Evolutionary conservation across 2,888 invertebrate species (phyloP).

Genomic region (Netelia melanura): DNA sequence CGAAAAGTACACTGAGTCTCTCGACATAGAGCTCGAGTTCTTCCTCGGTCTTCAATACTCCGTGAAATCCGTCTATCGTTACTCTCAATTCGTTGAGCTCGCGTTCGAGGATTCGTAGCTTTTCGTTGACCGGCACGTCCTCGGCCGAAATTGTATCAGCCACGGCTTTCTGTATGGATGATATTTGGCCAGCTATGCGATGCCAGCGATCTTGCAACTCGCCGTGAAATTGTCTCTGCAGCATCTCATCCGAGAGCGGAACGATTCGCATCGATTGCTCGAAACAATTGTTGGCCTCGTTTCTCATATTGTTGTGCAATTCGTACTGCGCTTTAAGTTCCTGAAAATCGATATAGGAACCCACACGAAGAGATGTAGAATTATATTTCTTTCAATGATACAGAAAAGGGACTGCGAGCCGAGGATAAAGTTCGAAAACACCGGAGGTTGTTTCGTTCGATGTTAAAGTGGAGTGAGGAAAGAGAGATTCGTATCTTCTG

Average conservation of each 20-base stretch:
- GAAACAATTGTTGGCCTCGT: conserved; percentile 90
- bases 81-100: conserved; percentile 91
- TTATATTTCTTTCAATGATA: background rate
- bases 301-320: conserved; percentile 91
- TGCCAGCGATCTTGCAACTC: conserved; percentile 93
- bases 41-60: conserved; percentile 93
- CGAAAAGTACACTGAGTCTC: conserved; percentile 91
- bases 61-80: conserved; percentile 90
- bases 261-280: conserved; percentile 92
- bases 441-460: conserved; percentile 51
- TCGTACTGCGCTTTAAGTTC: conserved; percentile 95
- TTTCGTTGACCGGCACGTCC: conserved; percentile 91
- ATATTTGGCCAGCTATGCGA: conserved; percentile 88
- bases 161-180: conserved; percentile 88
- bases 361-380: conserved; percentile 13
- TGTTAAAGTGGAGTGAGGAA: conserved; percentile 24
- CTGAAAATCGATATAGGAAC: conserved; percentile 78
- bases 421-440: conserved; percentile 56
- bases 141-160: conserved; percentile 90
- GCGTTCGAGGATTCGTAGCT: conserved; percentile 90
- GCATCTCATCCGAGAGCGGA: conserved; percentile 93
- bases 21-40: conserved; percentile 93
- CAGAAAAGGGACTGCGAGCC: conserved; percentile 23
- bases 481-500: conserved; percentile 64
- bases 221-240: conserved; percentile 92